Evolutionary conservation across 1,140 invertebrate species (phyloP), one percentile per base, ranked within the genome.

Genomic region (Theocolax elegans): DNA sequence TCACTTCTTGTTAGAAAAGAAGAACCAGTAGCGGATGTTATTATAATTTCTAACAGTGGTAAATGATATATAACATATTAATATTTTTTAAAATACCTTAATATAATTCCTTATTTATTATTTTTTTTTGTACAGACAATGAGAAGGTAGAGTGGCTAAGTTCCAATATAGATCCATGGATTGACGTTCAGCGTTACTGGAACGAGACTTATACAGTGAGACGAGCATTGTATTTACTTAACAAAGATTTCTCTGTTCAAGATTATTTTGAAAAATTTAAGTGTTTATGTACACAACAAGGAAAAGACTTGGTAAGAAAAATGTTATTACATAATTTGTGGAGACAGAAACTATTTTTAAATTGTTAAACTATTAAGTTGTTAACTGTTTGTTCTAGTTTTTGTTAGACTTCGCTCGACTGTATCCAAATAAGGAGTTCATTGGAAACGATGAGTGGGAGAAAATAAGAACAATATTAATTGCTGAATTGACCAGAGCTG

Each of bases 181-280:
- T 10, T 51, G 48, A 51, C 19, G 48, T 51, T 25, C 7, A 25
- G 2, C 3, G 15, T 25, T 51, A 10, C 23, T 51, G 23, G 48
- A 51, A 51, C 9, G 48, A 23, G 1, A 51, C 48, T 23, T 51
- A 51, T 27, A 1, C 3, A 51, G 19, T 23, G 12, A 51, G 48
- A 25, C 23, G 21, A 51, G 6, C 19, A 10, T 25, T 51, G 7
- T 51, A 51, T 25, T 51, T 51, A 25, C 7, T 23, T 23, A 51
- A 51, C 9, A 9, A 51, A 51, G 9, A 51, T 25, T 27, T 51
- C 23, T 51, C 48, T 25, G 21, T 51, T 27, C 19, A 12, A 4
- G 48, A 51, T 51, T 51, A 51, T 25, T 19, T 51, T 51, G 48
- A 51, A 25, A 51, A 51, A 51, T 51, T 51, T 25, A 51, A 25